Evolutionary conservation across 2,888 invertebrate species (phyloP), one percentile per base, ranked within the genome.

Genomic region (Agonopterix subpropinquella): DNA sequence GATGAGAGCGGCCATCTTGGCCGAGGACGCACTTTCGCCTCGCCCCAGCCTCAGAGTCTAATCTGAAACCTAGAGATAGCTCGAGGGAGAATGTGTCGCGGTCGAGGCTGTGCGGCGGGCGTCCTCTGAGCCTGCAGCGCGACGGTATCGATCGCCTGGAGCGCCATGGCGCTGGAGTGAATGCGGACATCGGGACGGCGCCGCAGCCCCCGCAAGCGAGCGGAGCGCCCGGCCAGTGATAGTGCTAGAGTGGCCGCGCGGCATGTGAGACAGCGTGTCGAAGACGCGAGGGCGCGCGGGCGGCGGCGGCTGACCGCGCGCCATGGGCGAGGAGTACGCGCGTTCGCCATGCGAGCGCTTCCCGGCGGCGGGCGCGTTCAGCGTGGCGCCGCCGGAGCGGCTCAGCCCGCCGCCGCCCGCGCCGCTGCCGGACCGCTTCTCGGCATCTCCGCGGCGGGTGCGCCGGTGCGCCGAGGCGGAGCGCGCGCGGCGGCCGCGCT

Each of bases 391-490:
- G 64, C 91, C 92, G 64, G 92, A 92, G 70, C 80, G 92, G 65
- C 91, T 92, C 67, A 86, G 86, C 84, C 87, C 87, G 76, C 92
- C 91, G 74, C 90, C 90, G 91, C 85, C 90, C 89, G 76, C 91
- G 90, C 79, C 91, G 89, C 77, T 90, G 85, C 80, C 86, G 89
- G 77, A 90, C 80, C 80, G 89, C 62, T 80, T 84, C 70, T 78
- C 89, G 88, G 89, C 90, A 56, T 90, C 72, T 71, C 90, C 73
- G 82, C 90, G 76, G 89, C 91, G 78, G 82, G 91, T 75, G 84
- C 88, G 92, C 65, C 92, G 92, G 64, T 89, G 92, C 53, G 91
- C 92, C 53, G 91, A 92, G 49, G 91, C 91, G 56, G 92, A 92
- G 56, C 93, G 93, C 69, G 91, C 92, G 62, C 79, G 86, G 61